phyloP scores from a whole-genome alignment of 2,113 vertebrate genomes.

The Crotalus viridis region DNA sequence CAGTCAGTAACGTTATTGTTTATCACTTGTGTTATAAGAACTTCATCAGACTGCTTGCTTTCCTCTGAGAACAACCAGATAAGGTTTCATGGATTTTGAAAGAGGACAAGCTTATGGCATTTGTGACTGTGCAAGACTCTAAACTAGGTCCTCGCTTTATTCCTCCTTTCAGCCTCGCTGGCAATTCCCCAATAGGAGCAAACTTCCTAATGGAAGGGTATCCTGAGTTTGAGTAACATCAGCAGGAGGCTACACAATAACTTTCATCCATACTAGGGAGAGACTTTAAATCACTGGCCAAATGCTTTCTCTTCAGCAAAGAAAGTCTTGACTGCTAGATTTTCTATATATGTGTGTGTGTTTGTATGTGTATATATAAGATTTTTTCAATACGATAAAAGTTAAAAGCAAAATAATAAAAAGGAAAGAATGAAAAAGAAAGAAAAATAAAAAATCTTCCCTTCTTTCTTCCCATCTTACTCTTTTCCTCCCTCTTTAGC shows the following conservation, averaged over 20 bases:
- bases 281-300: neutral
- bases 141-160: neutral
- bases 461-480: neutral
- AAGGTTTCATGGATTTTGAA: neutral
- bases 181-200: neutral
- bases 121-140: neutral
- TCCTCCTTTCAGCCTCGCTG: neutral
- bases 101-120: neutral
- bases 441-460: neutral
- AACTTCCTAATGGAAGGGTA: neutral
- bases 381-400: neutral
- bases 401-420: neutral
- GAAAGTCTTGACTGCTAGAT: neutral
- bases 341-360: no score
- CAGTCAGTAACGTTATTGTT: neutral
- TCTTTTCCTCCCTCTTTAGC: neutral
- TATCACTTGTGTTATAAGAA: neutral
- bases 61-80: neutral
- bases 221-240: neutral
- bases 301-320: neutral
- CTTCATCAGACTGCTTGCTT: neutral
- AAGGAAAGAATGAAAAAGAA: neutral
- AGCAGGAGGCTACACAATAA: neutral
- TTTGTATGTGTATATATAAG: no score
- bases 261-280: neutral